phyloP scores from a whole-genome alignment of 2,888 invertebrate genomes.

The Lasiommata megera region DNA sequence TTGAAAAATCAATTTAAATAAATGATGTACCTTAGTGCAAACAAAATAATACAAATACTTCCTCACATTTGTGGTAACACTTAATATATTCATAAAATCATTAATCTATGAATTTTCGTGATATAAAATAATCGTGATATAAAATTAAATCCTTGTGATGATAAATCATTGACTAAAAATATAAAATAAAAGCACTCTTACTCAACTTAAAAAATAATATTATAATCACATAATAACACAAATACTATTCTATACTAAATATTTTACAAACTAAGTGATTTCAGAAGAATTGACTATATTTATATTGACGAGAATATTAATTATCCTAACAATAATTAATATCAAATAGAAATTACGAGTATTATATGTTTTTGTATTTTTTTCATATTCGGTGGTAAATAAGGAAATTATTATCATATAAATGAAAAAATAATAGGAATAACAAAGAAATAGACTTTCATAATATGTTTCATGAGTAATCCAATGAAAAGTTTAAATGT shows the following conservation, averaged over 20 bases:
- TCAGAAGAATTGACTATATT: slow-evolving; percentile 54
- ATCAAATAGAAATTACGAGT: slow-evolving; percentile 48
- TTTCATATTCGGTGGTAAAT: slow-evolving; percentile 66
- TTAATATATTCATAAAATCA: slow-evolving; percentile 10
- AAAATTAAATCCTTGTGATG: slow-evolving; percentile 23
- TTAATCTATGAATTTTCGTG: no score
- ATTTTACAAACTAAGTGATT: slow-evolving; percentile 17
- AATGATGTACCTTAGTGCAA: no score
- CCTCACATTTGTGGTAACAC: slow-evolving; percentile 27
- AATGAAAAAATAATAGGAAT: not conserved
- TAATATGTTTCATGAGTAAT: no score
- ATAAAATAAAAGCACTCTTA: slow-evolving; percentile 18
- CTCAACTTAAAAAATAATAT: slow-evolving; percentile 7
- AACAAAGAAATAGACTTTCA: not conserved
- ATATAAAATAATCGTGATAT: not conserved
- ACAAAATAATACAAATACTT: slow-evolving; percentile 2
- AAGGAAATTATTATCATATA: slow-evolving; percentile 22
- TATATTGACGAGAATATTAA: slow-evolving; percentile 65
- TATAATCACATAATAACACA: slow-evolving; percentile 10
- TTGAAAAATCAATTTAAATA: no score
- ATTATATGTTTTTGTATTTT: slow-evolving; percentile 48
- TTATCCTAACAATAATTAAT: slow-evolving; percentile 34
- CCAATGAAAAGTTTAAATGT: no score
- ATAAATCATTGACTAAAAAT: slow-evolving; percentile 22
- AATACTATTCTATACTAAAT: slow-evolving; percentile 4